phyloP scores from a whole-genome alignment of 2,113 vertebrate species.

The Toxostoma redivivum region DNA sequence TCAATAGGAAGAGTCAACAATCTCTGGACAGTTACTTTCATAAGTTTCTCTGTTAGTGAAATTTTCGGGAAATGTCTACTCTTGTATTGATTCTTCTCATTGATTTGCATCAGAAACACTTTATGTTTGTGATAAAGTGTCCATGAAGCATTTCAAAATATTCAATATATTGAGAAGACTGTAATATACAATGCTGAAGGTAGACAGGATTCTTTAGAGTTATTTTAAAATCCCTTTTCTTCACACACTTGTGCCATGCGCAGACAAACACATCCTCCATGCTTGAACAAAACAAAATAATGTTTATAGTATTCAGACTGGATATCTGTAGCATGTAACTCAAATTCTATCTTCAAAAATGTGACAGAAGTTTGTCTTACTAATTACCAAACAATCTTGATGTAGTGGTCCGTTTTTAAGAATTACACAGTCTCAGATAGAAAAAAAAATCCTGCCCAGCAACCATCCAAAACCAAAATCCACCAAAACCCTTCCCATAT shows the following conservation, averaged over 20 bases:
- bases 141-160: neutral
- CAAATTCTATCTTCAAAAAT: neutral
- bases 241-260: neutral
- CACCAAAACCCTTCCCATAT: fast-evolving
- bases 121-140: neutral
- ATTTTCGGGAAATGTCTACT: neutral
- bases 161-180: neutral
- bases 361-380: neutral
- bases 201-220: neutral
- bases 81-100: neutral
- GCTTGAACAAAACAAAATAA: neutral
- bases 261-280: neutral
- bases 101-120: neutral
- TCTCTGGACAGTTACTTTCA: neutral
- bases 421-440: neutral
- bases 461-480: fast-evolving
- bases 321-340: neutral
- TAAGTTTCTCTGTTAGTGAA: neutral
- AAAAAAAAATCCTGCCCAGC: neutral
- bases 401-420: neutral
- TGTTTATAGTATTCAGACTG: neutral
- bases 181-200: neutral
- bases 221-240: neutral
- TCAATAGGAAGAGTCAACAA: neutral
- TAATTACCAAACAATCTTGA: neutral